Evolutionary conservation across 53 echinoderm and acorn worm species (phyloP), one percentile per base, ranked within the genome.

Genomic region (Temnopleurus reevesii): DNA sequence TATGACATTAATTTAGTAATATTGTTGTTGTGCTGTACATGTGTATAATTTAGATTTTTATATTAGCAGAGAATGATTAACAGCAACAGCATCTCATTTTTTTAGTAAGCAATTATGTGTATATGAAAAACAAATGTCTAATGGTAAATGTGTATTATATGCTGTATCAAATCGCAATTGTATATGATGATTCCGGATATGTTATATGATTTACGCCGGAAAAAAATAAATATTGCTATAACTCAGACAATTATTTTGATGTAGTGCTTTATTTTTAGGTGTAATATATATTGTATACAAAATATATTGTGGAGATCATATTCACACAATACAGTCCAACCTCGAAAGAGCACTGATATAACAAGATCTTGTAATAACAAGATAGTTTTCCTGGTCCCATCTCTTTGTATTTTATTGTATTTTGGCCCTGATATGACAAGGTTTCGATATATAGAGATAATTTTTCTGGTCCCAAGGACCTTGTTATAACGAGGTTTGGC

Each of bases 121-220:
- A 63, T 63, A 63, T 63, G 63, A 63, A 31, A 33, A 8, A 8
- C n/a, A n/a, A n/a, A n/a, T n/a, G n/a, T n/a, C n/a, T n/a, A 71
- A 25, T 2, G 3, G 1, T 71, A 7, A 38, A 6, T 71, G 71
- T 71, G 41, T 41, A 27, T 38, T 71, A 41, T 71, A 41, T 41
- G 15, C n/a, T 49, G 49, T 64, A 71, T 71, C 6, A 17, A 35
- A 30, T 8, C 41, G 17, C 18, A 63, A 36, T 38, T 38, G n/a
- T 71, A 41, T 21, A 71, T 71, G 71, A 71, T 71, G n/a, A 23
- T 21, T 71, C 41, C 71, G 71, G 71, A 71, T 13, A 36, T 71
- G 38, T n/a, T 38, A 71, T 71, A 71, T 71, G 8, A 38, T 71
- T 21, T 41, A 23, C 41, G 30, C 63, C 31, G 63, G 71, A 41